phyloP scores from a whole-genome alignment of 2,113 vertebrate genomes.

The Cervus canadensis region DNA sequence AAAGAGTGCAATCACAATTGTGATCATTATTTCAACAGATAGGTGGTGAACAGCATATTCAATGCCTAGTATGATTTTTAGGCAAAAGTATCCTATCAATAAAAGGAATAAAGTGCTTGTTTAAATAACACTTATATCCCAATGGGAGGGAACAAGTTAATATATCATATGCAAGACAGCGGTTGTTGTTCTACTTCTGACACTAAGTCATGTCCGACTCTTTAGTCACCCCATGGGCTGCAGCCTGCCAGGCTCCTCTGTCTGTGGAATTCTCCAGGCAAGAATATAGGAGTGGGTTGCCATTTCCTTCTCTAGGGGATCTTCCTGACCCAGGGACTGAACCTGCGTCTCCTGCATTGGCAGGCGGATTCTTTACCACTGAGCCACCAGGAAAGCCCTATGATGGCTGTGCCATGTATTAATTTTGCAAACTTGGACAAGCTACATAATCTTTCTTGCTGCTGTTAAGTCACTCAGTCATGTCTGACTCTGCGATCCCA shows the following conservation, averaged over 20 bases:
- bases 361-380: background rate
- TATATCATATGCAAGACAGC: background rate
- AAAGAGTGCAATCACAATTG: background rate
- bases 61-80: background rate
- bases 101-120: background rate
- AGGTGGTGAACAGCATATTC: background rate
- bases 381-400: background rate
- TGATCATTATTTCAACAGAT: background rate
- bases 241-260: background rate
- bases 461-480: background rate
- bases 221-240: background rate
- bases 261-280: background rate
- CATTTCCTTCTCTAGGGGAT: background rate
- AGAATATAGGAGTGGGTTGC: background rate
- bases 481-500: accelerated
- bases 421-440: background rate
- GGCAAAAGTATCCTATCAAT: background rate
- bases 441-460: background rate
- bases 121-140: background rate
- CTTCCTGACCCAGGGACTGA: background rate
- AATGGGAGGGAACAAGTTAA: background rate
- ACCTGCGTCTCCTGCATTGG: background rate
- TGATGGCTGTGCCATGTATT: background rate
- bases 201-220: background rate
- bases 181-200: background rate